These are phyloP conservation scores for Thereva nobilitata DNA, from an alignment of 2,888 invertebrate genomes.

Conservation along the genomic window DNA sequence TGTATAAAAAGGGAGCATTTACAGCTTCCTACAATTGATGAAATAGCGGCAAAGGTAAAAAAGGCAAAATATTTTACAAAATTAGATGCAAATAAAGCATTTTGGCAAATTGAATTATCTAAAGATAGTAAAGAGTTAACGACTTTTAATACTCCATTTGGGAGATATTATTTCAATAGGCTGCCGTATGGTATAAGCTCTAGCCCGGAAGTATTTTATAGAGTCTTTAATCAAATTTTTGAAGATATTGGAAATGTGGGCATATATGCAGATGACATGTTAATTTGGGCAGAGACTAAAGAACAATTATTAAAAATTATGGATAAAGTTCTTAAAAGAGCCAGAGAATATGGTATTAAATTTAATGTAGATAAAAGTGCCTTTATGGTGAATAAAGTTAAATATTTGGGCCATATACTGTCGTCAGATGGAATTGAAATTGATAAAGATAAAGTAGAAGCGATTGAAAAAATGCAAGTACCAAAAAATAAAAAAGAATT, in stretches of 20 bases:
- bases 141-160: constrained; percentile 41
- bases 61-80: constrained; percentile 39
- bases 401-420: constrained; percentile 47
- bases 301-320: constrained; percentile 42
- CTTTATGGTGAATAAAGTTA: constrained; percentile 41
- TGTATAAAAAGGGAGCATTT: too few species aligned
- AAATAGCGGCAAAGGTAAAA: constrained; percentile 42
- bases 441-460: constrained; percentile 31
- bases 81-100: constrained; percentile 38
- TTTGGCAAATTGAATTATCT: constrained; percentile 42
- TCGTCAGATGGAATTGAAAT: constrained; percentile 35
- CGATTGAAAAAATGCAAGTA: constrained; percentile 37
- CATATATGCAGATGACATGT: constrained; percentile 51
- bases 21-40: constrained; percentile 44
- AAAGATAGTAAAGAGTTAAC: constrained; percentile 37
- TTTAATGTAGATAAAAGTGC: constrained; percentile 48
- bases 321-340: constrained; percentile 37
- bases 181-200: constrained; percentile 50
- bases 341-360: constrained; percentile 37
- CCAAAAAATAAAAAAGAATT: constrained; percentile 38
- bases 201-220: constrained; percentile 51
- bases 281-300: constrained; percentile 43
- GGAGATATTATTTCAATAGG: constrained; percentile 46
- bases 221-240: constrained; percentile 47
- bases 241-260: constrained; percentile 49